Conservation (phyloP, 2,888 invertebrate genomes). For the Boloria selene region DNA sequence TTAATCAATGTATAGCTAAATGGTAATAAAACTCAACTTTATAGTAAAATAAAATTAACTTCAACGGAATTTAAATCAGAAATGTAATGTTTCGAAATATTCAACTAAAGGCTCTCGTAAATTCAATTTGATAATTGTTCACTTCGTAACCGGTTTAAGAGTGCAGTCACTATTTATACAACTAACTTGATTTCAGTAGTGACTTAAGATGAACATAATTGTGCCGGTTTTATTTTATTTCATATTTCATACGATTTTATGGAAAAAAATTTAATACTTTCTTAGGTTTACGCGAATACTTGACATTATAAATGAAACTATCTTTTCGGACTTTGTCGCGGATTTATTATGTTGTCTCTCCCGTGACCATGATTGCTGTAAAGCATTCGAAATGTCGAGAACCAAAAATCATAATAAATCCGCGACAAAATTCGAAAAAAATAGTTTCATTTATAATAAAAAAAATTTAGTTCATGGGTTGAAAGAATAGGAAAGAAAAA, state of each 20-base stretch:
- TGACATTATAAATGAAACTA: no score
- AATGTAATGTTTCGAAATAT: conserved; percentile 17
- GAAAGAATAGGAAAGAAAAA: no score
- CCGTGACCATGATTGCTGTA: no score
- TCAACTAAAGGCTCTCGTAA: conserved; percentile 25
- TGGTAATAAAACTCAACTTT: conserved; percentile 1
- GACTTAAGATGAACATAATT: conserved; percentile 10
- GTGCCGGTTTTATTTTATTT: conserved; percentile 1
- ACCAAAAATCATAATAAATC: no score
- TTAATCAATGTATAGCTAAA: background rate
- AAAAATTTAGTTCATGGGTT: no score
- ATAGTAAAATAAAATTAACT: conserved; percentile 12
- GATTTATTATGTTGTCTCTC: no score
- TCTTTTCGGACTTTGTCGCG: no score
- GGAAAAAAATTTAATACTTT: no score
- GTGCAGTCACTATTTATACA: conserved; percentile 35
- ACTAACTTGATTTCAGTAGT: conserved; percentile 33
- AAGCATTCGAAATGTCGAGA: no score
- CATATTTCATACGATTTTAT: background rate
- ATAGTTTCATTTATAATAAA: no score
- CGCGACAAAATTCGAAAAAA: no score
- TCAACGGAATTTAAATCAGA: conserved; percentile 17
- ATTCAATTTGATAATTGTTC: conserved; percentile 35
- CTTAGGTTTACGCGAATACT: no score
- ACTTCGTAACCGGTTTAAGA: conserved; percentile 34